Evolutionary conservation across 2,113 vertebrate species (phyloP).

Genomic region (Laticauda laticaudata): DNA sequence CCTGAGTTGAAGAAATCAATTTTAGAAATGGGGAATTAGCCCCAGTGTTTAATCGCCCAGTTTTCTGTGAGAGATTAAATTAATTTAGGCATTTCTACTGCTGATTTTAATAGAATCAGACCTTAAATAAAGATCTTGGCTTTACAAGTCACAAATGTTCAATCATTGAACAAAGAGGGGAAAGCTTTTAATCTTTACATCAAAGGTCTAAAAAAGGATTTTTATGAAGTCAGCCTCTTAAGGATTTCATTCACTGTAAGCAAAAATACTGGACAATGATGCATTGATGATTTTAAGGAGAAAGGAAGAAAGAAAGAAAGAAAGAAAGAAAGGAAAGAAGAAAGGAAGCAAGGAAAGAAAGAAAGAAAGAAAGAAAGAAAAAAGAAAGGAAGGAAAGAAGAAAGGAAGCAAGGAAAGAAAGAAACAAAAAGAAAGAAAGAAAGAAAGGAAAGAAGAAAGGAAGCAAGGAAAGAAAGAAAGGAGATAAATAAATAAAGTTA

Average conservation of each 20-base stretch:
- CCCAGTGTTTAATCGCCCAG: background rate
- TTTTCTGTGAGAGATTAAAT: background rate
- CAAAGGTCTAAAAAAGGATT: background rate
- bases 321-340: background rate
- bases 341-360: no score
- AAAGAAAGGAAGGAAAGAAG: background rate
- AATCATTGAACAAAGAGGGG: background rate
- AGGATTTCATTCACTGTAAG: background rate
- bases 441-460: background rate
- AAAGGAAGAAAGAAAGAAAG: background rate
- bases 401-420: no score
- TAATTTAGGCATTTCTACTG: background rate
- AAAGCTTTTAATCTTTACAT: background rate
- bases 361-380: background rate
- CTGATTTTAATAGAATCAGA: background rate
- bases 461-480: no score
- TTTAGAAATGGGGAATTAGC: background rate
- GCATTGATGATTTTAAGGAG: background rate
- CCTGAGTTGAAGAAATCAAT: background rate
- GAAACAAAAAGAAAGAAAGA: background rate
- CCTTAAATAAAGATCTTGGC: background rate
- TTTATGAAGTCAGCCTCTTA: background rate
- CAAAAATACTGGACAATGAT: background rate
- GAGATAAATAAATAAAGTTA: background rate
- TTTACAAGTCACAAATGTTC: background rate